Percentiles rank a stretch among this genome's conserved stretches.
Evolutionary conservation across 2,113 vertebrate species (phyloP).

Genomic region (Gobiocypris rarus): DNA sequence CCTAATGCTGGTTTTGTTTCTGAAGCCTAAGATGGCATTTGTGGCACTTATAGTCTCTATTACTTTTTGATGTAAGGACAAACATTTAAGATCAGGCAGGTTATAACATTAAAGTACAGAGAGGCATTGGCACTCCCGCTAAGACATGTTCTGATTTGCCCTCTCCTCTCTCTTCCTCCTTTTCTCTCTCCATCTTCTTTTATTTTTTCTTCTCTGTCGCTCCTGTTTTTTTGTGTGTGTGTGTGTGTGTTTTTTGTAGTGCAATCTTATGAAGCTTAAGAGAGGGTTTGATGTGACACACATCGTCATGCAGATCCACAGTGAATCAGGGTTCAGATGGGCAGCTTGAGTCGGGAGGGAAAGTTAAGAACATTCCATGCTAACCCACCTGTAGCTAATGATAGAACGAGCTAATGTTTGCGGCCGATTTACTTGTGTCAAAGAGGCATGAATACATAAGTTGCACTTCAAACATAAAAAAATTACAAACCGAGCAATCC

Average conservation of each 20-base stretch:
- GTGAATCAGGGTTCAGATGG: constrained; percentile 23
- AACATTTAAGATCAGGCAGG: constrained; percentile 61
- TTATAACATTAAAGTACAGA: constrained; percentile 68
- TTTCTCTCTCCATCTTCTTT: constrained; percentile 51
- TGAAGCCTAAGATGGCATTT: constrained; percentile 13
- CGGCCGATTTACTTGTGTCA: constrained; percentile 49
- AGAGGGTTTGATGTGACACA: constrained; percentile 42
- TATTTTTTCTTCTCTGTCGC: constrained; percentile 22
- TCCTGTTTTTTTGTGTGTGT: background rate
- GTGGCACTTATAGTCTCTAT: constrained; percentile 17
- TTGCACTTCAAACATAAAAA: background rate
- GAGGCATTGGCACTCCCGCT: constrained; percentile 64
- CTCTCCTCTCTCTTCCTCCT: constrained; percentile 10
- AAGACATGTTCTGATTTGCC: constrained; percentile 73
- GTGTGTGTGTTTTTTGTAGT: constrained; percentile 7
- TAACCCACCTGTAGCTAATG: constrained; percentile 56
- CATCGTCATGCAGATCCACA: background rate
- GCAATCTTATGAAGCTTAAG: constrained; percentile 32
- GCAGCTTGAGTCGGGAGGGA: constrained; percentile 58
- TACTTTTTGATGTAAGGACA: constrained; percentile 25
- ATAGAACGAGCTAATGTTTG: constrained; percentile 41
- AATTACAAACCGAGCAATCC: background rate
- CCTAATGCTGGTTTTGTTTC: background rate
- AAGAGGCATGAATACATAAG: background rate
- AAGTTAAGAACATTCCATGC: constrained; percentile 58